A percentile compares a stretch with the other conserved stretches of the same genome.
These are phyloP conservation scores for Macroteleia sp. DNA, from an alignment of 2,888 invertebrate genomes.

Conservation along the genomic window DNA sequence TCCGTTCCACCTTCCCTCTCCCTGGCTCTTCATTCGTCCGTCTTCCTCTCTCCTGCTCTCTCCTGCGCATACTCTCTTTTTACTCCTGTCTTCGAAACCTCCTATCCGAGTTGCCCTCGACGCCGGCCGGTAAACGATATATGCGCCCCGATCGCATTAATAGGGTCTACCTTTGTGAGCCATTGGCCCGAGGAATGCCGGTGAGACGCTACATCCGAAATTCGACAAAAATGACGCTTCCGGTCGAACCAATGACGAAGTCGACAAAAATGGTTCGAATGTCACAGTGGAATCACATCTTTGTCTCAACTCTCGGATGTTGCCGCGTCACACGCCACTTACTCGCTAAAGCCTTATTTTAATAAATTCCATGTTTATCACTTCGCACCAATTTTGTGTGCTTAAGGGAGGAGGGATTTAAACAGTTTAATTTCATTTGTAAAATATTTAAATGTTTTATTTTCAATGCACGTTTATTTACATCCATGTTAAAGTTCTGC, in stretches of 20 bases:
- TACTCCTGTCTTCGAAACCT: conserved; percentile 41
- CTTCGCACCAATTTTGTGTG: no score
- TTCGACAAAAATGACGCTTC: conserved; percentile 4
- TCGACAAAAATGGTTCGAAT: no score
- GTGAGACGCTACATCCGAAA: conserved; percentile 22
- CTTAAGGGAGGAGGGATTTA: no score
- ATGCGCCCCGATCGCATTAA: conserved; percentile 22
- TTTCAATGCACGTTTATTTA: no score
- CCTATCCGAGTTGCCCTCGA: conserved; percentile 42
- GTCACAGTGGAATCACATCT: no score
- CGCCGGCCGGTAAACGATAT: conserved; percentile 42
- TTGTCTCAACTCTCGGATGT: no score
- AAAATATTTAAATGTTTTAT: no score
- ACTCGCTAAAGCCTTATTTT: no score
- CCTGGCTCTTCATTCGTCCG: conserved; percentile 65
- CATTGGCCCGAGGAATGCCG: conserved; percentile 10
- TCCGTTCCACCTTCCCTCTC: conserved; percentile 22
- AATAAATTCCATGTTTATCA: no score
- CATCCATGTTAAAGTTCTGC: no score
- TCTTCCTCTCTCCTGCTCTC: conserved; percentile 78
- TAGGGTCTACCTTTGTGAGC: conserved; percentile 13
- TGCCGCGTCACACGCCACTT: no score
- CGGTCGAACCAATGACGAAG: conserved; percentile 6
- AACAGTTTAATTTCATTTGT: no score
- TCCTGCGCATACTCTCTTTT: conserved; percentile 70